These are phyloP conservation scores for Chrysodeixis includens DNA, from an alignment of 2,888 invertebrate species.

Conservation along the genomic window DNA sequence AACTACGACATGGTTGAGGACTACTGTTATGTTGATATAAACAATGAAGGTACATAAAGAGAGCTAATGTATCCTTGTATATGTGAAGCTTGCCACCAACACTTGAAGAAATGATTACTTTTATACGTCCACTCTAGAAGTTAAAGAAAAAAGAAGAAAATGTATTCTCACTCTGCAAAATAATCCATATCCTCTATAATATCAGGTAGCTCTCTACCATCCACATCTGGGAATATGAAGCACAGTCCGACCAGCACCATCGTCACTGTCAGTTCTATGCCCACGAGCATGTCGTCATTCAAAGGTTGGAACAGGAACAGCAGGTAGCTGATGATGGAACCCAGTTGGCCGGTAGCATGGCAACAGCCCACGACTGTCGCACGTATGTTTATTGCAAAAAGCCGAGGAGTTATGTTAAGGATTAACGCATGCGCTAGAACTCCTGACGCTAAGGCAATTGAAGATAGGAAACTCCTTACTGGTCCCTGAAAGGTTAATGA, in stretches of 20 bases:
- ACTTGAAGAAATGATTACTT: too few species aligned
- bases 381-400: constrained; percentile 78
- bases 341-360: constrained; percentile 77
- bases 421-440: constrained; percentile 72
- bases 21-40: too few species aligned
- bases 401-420: constrained; percentile 76
- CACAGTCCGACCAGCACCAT: constrained; percentile 66
- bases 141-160: too few species aligned
- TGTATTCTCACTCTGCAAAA: constrained; percentile 77
- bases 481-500: constrained; percentile 66
- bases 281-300: constrained; percentile 62
- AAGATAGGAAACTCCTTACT: constrained; percentile 62
- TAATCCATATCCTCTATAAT: constrained; percentile 83
- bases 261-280: constrained; percentile 63
- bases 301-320: constrained; percentile 67
- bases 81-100: too few species aligned
- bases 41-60: too few species aligned
- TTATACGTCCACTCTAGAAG: too few species aligned
- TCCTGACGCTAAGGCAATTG: constrained; percentile 73
- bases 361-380: constrained; percentile 78
- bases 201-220: constrained; percentile 82
- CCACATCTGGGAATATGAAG: constrained; percentile 75
- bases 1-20: too few species aligned
- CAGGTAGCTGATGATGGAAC: constrained; percentile 75
- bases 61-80: too few species aligned